A percentile compares a stretch with the other conserved stretches of the same genome.
These are phyloP conservation scores for Tenualosa thibaudeaui DNA, from an alignment of 2,797 vertebrate species.

Conservation along the genomic window DNA sequence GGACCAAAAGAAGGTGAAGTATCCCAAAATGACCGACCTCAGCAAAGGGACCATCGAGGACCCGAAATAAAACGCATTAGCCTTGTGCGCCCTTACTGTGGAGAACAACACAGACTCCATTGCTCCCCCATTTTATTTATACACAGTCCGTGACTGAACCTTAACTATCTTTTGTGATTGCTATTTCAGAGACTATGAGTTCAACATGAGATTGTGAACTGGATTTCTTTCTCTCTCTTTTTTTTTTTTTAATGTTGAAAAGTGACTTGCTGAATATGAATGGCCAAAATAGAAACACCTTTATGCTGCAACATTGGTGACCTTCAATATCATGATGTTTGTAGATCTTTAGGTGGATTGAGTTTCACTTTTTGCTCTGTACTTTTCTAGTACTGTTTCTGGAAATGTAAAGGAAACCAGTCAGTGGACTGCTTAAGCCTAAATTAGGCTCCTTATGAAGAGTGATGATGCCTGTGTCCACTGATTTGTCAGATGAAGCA, in stretches of 20 bases:
- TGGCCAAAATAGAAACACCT: slow-evolving; percentile 52
- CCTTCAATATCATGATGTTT: slow-evolving; percentile 55
- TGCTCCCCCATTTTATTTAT: slow-evolving; percentile 70
- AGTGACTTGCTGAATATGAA: slow-evolving; percentile 53
- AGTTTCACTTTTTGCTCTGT: slow-evolving; percentile 38
- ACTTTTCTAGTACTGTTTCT: slow-evolving; percentile 72
- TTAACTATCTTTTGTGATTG: slow-evolving; percentile 70
- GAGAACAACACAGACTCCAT: slow-evolving; percentile 46
- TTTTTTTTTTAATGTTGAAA: slow-evolving; percentile 62
- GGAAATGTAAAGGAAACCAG: slow-evolving; percentile 65
- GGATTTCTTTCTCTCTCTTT: slow-evolving; percentile 49
- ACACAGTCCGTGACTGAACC: slow-evolving; percentile 71
- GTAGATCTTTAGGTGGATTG: slow-evolving; percentile 54
- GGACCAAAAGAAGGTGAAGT: slow-evolving; percentile 99
- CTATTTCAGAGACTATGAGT: slow-evolving; percentile 73
- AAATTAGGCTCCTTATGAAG: slow-evolving; percentile 70
- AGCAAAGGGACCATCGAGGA: slow-evolving; percentile 95
- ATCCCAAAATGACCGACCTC: slow-evolving; percentile 97
- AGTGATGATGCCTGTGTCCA: slow-evolving; percentile 52
- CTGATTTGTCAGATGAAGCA: slow-evolving; percentile 39
- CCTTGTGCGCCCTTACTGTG: slow-evolving; percentile 18
- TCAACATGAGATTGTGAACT: slow-evolving; percentile 66
- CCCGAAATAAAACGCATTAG: slow-evolving; percentile 81
- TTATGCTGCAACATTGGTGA: slow-evolving; percentile 29
- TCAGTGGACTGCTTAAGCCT: slow-evolving; percentile 64